Base-by-base conservation (phyloP, 2,113 vertebrate species). In the Turnix velox region DNA sequence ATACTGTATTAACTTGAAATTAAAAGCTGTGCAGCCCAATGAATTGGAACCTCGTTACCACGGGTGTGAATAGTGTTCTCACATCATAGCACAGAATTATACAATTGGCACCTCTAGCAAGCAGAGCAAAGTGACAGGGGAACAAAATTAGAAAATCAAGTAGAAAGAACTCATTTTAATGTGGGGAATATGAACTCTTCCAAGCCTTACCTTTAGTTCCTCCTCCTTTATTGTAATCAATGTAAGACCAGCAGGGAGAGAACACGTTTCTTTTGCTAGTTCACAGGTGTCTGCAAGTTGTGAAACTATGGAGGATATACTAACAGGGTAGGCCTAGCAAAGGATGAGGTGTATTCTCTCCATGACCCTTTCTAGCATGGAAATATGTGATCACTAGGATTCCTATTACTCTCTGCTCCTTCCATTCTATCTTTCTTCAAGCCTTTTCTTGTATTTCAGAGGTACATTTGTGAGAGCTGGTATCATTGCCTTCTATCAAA, bases 1-100 rank as follows among this genome's bases (percentile, higher is more conserved):
- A 72, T 57, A 87, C 87, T 88, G 46, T 97, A 95, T 96, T 96
- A 96, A 97, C 95, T 90, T 80, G 90, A 96, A 97, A 94, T 95
- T 95, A 97, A 96, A 97, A 96, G 83, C 61, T 62, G 35, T 75
- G 62, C 55, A 88, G 83, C 82, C 92, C 68, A 84, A 82, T 63
- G 82, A 94, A 95, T 95, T 59, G 46, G 62, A 88, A 75, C 79
- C 69, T 78, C 27, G 33, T 91, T 74, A 74, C 61, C 69, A 89
- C 28, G 46, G 48, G 78, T 57, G 74, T 74, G 69, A 93, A 65
- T 7, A 13, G 49, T 39, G 48, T 90, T 66, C 93, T 95, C 79
- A 91, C 54, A 59, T 92, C 4, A 10, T 59, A 75, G 75, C 43
- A 17, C 61, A 71, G 67, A 82, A 92, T 94, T 66, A 65, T 65